A percentile compares a stretch with the other conserved stretches of the same genome.
Conservation (phyloP, 2,113 vertebrate genomes). For the Ranitomeya variabilis region DNA sequence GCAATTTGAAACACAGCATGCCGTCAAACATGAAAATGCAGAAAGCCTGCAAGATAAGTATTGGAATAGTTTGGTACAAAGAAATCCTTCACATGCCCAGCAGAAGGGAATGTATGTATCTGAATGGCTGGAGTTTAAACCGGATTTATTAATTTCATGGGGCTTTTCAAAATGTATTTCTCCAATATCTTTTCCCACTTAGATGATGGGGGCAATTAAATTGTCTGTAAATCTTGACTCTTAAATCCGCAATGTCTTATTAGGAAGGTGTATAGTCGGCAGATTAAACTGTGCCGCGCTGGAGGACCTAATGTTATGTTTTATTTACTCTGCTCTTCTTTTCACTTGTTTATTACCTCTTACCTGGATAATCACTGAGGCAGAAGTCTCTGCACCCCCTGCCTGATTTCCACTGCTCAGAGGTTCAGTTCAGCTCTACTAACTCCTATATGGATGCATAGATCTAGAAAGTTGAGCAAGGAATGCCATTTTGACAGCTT, state of each 20-base stretch:
- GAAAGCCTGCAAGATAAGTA: conserved; percentile 50
- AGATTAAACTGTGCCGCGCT: not conserved
- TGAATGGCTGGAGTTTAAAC: conserved; percentile 10
- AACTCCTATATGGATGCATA: not conserved
- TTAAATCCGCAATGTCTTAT: conserved; percentile 1
- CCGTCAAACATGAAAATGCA: conserved; percentile 51
- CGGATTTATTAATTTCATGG: conserved; percentile 60
- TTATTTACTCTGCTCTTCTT: not conserved
- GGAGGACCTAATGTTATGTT: not conserved
- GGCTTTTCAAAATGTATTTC: conserved; percentile 57
- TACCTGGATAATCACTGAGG: conserved; percentile 5
- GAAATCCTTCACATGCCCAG: conserved; percentile 4
- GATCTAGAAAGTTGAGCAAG: not conserved
- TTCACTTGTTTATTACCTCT: not conserved
- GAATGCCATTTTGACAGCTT: not conserved
- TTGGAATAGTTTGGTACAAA: conserved; percentile 1
- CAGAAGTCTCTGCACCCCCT: not conserved
- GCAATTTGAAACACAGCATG: conserved; percentile 60
- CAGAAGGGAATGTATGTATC: not conserved
- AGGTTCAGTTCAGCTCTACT: not conserved
- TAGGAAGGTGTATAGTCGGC: not conserved
- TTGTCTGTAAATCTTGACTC: not conserved
- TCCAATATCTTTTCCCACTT: conserved; percentile 28
- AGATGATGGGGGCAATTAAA: not conserved
- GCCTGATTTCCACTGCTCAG: not conserved